Conservation (phyloP, 2,888 invertebrate genomes). For the Xylophagus ater region DNA sequence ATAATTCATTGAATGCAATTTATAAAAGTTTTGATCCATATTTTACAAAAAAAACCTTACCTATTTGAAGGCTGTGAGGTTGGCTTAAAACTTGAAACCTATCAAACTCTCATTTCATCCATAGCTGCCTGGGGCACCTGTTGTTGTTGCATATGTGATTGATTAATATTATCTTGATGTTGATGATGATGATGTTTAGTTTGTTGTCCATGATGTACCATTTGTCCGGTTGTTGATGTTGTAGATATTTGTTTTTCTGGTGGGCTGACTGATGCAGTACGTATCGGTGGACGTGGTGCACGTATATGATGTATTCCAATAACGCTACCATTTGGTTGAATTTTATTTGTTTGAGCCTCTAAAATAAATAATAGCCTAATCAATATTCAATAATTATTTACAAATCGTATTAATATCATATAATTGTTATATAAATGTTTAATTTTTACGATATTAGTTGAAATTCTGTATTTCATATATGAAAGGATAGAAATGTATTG, state of each 20-base stretch:
- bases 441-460: not conserved
- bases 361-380: constrained; percentile 18
- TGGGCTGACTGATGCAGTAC: constrained; percentile 30
- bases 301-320: constrained; percentile 32
- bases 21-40: no score
- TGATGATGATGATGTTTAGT: constrained; percentile 16
- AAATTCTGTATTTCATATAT: not conserved
- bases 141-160: constrained; percentile 43
- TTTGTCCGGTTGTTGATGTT: constrained; percentile 9
- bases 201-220: constrained; percentile 12
- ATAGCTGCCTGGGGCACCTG: constrained; percentile 70
- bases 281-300: constrained; percentile 37
- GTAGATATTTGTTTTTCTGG: constrained; percentile 11
- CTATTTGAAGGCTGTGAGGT: constrained; percentile 37
- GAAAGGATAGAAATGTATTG: not conserved
- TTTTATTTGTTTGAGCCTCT: constrained; percentile 27
- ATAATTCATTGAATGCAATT: no score
- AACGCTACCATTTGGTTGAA: constrained; percentile 34
- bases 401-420: not conserved
- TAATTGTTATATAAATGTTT: not conserved
- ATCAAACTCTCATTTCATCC: constrained; percentile 88
- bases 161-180: constrained; percentile 32
- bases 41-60: no score
- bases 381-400: constrained; percentile 15
- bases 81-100: constrained; percentile 39